These are phyloP conservation scores for Parazoanthus swiftii DNA, from an alignment of 92 coral and sea anemone genomes.

Conservation along the genomic window DNA sequence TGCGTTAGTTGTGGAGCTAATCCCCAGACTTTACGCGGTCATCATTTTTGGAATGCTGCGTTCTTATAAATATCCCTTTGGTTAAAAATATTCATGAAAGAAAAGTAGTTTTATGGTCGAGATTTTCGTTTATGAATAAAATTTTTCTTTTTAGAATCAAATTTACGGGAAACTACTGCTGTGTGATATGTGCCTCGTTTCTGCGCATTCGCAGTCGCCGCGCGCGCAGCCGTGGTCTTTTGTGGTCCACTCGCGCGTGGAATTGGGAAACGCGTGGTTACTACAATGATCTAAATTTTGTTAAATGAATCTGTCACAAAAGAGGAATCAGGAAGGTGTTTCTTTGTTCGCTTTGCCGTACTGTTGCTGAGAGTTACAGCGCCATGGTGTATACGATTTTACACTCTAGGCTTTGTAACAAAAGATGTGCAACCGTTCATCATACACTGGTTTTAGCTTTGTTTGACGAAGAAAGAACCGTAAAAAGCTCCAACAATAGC, in stretches of 20 bases:
- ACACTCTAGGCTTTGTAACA: slow-evolving; percentile 21
- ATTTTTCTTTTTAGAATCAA: too few relatives aligned
- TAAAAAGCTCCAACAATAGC: not conserved
- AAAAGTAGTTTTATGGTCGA: too few relatives aligned
- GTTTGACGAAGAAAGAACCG: slow-evolving; percentile 18
- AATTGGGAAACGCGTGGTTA: not conserved
- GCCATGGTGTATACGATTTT: slow-evolving; percentile 15
- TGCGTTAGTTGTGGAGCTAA: not conserved
- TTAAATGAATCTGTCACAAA: not conserved
- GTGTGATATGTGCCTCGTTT: not conserved
- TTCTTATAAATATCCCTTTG: too few relatives aligned
- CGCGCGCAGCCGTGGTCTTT: not conserved
- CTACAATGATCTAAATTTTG: not conserved
- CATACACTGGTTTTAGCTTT: slow-evolving; percentile 23
- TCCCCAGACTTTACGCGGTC: too few relatives aligned
- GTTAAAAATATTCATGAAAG: too few relatives aligned
- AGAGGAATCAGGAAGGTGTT: not conserved
- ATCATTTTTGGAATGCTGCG: too few relatives aligned
- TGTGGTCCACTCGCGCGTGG: not conserved
- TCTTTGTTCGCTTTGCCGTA: not conserved
- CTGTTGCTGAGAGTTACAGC: not conserved
- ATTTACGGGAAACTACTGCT: too few relatives aligned
- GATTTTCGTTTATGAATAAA: too few relatives aligned
- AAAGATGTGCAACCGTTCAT: slow-evolving; percentile 8
- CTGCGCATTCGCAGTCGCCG: not conserved